Conservation (phyloP, 2,888 invertebrate genomes). For the Dioctria rufipes region DNA sequence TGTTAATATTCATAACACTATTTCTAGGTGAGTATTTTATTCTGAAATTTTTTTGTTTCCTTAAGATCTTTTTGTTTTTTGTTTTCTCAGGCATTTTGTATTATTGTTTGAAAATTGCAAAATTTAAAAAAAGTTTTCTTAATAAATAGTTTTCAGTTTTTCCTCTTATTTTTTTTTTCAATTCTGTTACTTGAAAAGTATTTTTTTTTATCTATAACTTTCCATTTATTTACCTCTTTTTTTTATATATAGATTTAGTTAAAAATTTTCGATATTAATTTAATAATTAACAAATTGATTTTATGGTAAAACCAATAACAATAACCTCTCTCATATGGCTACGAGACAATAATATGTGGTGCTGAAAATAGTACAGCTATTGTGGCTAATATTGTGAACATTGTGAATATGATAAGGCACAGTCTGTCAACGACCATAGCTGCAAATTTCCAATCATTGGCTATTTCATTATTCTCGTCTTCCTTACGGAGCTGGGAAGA, state of each 20-base stretch:
- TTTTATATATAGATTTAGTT: constrained; percentile 65
- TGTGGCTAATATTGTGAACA: constrained; percentile 97
- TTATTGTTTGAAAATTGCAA: neutral
- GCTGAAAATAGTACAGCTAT: constrained; percentile 97
- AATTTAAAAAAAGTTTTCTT: neutral
- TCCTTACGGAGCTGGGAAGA: constrained; percentile 86
- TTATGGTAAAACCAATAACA: constrained; percentile 73
- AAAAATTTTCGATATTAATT: constrained; percentile 73
- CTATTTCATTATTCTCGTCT: constrained; percentile 93
- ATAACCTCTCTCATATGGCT: constrained; percentile 73
- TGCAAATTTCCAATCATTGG: constrained; percentile 99
- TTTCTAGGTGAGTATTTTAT: constrained; percentile 25
- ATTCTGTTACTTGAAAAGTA: constrained; percentile 59
- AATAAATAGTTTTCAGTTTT: constrained; percentile 7
- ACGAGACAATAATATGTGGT: constrained; percentile 81
- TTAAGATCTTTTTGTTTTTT: constrained; percentile 37
- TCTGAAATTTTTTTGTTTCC: constrained; percentile 35
- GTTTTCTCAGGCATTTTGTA: constrained; percentile 25
- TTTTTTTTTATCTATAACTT: constrained; percentile 60
- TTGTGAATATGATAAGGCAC: constrained; percentile 99
- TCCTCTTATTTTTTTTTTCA: constrained; percentile 60
- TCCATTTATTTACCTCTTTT: constrained; percentile 52
- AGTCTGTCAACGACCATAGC: constrained; percentile 99
- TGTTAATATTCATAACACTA: neutral
- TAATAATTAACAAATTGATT: constrained; percentile 73